phyloP scores from a whole-genome alignment of 2,113 vertebrate genomes.

The Alces alces region DNA sequence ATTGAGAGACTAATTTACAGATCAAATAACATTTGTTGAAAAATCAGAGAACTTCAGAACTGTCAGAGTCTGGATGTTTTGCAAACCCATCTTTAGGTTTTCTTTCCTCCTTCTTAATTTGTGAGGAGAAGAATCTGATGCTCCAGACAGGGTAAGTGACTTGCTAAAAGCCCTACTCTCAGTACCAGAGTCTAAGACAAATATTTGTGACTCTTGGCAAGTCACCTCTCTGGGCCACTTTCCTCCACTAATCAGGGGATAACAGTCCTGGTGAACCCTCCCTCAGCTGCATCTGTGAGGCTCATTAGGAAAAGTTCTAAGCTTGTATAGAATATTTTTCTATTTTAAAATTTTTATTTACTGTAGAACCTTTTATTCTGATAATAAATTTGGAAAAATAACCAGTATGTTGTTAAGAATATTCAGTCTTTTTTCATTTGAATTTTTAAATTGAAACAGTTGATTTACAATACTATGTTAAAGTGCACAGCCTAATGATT shows the following conservation, averaged over 20 bases:
- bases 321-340: neutral
- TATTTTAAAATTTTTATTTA: neutral
- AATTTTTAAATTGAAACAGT: neutral
- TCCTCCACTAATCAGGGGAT: neutral
- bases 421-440: neutral
- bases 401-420: neutral
- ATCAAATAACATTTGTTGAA: neutral
- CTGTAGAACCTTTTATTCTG: neutral
- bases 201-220: neutral
- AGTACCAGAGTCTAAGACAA: neutral
- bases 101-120: neutral
- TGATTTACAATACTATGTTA: neutral
- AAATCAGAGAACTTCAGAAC: neutral
- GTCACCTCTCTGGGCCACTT: neutral
- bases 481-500: neutral
- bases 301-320: neutral
- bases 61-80: constrained; percentile 1
- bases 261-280: neutral
- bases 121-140: neutral
- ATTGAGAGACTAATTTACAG: neutral
- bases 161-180: neutral
- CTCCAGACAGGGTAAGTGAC: neutral
- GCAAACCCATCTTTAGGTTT: neutral
- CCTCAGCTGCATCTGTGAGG: neutral
- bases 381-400: neutral